These are phyloP conservation scores for Anthophora plumipes DNA, from an alignment of 2,888 invertebrate genomes.

Conservation along the genomic window DNA sequence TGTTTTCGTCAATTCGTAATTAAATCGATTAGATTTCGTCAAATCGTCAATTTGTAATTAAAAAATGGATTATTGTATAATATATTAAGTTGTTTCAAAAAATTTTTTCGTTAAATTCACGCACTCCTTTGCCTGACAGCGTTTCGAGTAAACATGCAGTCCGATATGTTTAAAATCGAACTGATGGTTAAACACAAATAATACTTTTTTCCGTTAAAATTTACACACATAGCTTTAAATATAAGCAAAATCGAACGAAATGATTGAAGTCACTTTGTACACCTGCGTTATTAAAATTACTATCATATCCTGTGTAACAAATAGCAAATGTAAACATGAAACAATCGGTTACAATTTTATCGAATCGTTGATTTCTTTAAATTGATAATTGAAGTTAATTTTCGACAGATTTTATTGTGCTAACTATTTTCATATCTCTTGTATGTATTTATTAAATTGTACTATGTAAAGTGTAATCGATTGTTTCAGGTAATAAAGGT, in stretches of 20 bases:
- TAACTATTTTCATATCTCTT: neutral
- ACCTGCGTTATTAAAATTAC: slow-evolving; percentile 44
- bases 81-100: no score
- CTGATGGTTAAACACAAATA: neutral
- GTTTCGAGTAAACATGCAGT: no score
- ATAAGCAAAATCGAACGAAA: slow-evolving; percentile 24
- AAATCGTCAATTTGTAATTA: no score
- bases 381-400: slow-evolving; percentile 12
- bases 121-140: no score
- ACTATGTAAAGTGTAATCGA: slow-evolving; percentile 9
- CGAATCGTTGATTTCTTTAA: neutral
- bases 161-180: no score
- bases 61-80: no score
- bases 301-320: slow-evolving; percentile 55
- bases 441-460: neutral
- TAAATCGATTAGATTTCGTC: no score
- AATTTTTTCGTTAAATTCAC: no score
- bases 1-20: no score
- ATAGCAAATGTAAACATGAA: slow-evolving; percentile 1
- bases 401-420: neutral
- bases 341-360: slow-evolving; percentile 4
- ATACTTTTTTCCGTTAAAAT: neutral
- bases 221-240: slow-evolving; percentile 43
- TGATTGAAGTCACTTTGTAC: slow-evolving; percentile 40
- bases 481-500: slow-evolving; percentile 48